Base-by-base conservation (phyloP, 2,888 invertebrate species). In the Drosophila meridiana region DNA sequence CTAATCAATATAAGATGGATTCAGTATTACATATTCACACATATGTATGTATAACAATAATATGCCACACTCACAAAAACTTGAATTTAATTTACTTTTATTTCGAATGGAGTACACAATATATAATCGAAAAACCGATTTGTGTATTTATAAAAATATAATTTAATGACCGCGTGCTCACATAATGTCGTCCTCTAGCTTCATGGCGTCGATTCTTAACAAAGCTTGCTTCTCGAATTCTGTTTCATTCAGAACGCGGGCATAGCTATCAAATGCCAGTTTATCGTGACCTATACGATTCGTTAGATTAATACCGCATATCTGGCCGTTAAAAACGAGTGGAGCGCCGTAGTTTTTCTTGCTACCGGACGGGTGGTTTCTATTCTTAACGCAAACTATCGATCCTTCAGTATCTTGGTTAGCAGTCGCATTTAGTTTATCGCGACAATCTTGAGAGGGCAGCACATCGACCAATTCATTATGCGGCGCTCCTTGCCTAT, bases 271-370 rank as follows among this genome's bases (percentile, higher is more conserved):
- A 20, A 20, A 20, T 20, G 20, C 20, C 20, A 20, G 20, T 20
- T 20, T 20, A 20, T 20, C 20, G 20, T 20, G 20, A 20, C 20
- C 20, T 20, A 20, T 20, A 20, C 20, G 20, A 20, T 20, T 20
- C 28, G 58, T 4, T 1, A 84, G 2, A 42, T 84, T 87, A 7
- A 84, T 34, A 9, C 76, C 84, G 53, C 87, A 84, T 30, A 87
- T 52, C 26, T 28, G 13, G 4, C 56, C 64, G 0, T 72, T 11
- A n/a, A 61, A 26, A 7, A 87, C 36, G 0, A 83, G 65, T 0
- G 87, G 84, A 32, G 53, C 68, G 0, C 84, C 84, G 1, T 55
- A 7, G 20, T 59, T 64, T 0, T 26, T 13, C 40, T 69, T 62
- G 14, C 87, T 87, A 0, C 0, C 13, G 0, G 4, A 0, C 5